A percentile compares a stretch with the other conserved stretches of the same genome.
Conservation (phyloP, 1,140 invertebrate species). For the Drosophila burlai region DNA sequence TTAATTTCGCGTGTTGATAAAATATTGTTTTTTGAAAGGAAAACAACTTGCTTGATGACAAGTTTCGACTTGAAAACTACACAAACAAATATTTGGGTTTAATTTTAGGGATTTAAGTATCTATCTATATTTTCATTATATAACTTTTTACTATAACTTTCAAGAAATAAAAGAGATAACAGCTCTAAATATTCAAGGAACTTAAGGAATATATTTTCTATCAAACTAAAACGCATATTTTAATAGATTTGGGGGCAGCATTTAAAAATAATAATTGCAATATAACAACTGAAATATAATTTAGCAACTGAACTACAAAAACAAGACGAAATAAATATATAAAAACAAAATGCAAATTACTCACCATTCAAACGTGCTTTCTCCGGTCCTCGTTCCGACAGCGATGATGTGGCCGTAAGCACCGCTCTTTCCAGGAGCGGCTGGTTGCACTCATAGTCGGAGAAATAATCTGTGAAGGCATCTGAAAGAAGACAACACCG, state of each 20-base stretch:
- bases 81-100: background rate
- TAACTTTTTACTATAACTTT: background rate
- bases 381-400: slow-evolving; percentile 91
- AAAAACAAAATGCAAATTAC: slow-evolving; percentile 51
- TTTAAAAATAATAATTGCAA: slow-evolving; percentile 20
- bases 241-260: background rate
- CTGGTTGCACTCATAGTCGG: slow-evolving; percentile 90
- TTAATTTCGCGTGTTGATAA: too few species aligned
- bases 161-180: background rate
- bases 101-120: background rate
- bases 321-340: slow-evolving; percentile 15
- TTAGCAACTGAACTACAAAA: slow-evolving; percentile 22
- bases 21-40: too few species aligned
- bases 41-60: too few species aligned
- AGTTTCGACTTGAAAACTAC: background rate
- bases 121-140: background rate
- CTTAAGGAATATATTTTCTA: background rate
- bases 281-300: slow-evolving; percentile 27
- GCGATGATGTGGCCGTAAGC: slow-evolving; percentile 91
- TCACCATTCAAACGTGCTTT: slow-evolving; percentile 94
- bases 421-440: slow-evolving; percentile 90
- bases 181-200: background rate
- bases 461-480: slow-evolving; percentile 80
- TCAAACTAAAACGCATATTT: background rate
- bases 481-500: slow-evolving; percentile 57